Evolutionary conservation across 2,797 vertebrate species (phyloP).

Genomic region (Alcedo quadribrachys): DNA sequence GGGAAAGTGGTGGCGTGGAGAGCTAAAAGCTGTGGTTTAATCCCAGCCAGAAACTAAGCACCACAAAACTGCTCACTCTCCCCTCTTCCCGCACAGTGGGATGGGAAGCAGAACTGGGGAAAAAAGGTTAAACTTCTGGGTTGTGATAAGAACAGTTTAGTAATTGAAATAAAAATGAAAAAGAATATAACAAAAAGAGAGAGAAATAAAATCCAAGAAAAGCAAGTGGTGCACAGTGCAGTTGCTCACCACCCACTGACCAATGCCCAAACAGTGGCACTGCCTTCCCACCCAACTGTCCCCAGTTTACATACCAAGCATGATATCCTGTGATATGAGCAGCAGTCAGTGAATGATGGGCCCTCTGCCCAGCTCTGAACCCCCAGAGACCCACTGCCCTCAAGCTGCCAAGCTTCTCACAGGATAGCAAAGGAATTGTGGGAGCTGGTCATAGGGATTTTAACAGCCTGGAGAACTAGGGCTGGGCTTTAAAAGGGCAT

Average conservation of each 20-base stretch:
- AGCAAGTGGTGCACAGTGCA: not conserved
- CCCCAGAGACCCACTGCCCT: not conserved
- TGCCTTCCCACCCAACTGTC: too few relatives aligned
- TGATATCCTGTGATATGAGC: not conserved
- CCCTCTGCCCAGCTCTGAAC: not conserved
- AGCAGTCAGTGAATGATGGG: not conserved
- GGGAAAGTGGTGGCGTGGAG: not conserved
- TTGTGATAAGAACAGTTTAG: not conserved
- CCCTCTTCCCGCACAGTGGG: not conserved
- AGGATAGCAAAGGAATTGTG: not conserved
- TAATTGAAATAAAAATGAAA: not conserved
- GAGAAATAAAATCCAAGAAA: not conserved
- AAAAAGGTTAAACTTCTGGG: not conserved
- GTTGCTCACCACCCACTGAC: not conserved
- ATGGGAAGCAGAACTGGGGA: not conserved
- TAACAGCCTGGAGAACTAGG: not conserved
- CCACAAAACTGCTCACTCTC: not conserved
- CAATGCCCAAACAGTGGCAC: not conserved
- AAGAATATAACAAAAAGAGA: not conserved
- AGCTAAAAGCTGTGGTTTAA: not conserved
- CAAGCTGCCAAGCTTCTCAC: not conserved
- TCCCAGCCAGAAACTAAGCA: not conserved
- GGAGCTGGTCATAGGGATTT: not conserved
- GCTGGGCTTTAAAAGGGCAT: not conserved
- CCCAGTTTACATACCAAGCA: not conserved